Evolutionary conservation across 2,113 vertebrate species (phyloP).

Genomic region (Rhabdornis inornatus): DNA sequence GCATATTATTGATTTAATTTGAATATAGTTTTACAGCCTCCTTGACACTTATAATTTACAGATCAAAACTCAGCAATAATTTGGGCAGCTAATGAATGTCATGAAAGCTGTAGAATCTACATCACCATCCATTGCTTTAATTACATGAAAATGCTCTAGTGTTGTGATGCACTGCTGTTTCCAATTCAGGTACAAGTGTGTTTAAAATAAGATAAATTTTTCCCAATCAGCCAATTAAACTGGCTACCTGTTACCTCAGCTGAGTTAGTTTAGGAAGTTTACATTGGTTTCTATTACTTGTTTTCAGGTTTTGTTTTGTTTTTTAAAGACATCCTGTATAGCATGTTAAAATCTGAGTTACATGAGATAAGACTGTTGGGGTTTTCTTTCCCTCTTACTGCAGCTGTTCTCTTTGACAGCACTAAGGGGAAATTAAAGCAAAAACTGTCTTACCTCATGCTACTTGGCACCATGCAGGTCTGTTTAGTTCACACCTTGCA

Average conservation of each 20-base stretch:
- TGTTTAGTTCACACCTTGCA: conserved; percentile 67
- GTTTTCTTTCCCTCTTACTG: conserved; percentile 29
- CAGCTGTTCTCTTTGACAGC: conserved; percentile 39
- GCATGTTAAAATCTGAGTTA: conserved; percentile 72
- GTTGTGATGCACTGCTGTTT: conserved; percentile 83
- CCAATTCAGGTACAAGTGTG: conserved; percentile 85
- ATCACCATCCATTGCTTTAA: conserved; percentile 80
- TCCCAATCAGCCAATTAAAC: conserved; percentile 82
- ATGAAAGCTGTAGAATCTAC: conserved; percentile 97
- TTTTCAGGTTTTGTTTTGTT: conserved; percentile 78
- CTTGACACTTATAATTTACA: conserved; percentile 95
- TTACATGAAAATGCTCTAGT: conserved; percentile 81
- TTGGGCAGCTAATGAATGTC: conserved; percentile 99
- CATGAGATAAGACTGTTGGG: conserved; percentile 49
- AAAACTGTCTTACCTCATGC: conserved; percentile 53
- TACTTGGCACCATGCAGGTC: conserved; percentile 69
- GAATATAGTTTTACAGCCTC: conserved; percentile 97
- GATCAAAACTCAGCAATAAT: conserved; percentile 99
- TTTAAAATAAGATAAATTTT: conserved; percentile 79
- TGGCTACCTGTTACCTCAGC: conserved; percentile 92
- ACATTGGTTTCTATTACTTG: conserved; percentile 83
- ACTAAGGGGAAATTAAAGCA: conserved; percentile 57
- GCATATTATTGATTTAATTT: conserved; percentile 94
- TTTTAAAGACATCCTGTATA: conserved; percentile 76
- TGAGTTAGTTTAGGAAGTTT: conserved; percentile 88